Conservation (phyloP, 2,888 invertebrate species). For the Meandrusa payeni region DNA sequence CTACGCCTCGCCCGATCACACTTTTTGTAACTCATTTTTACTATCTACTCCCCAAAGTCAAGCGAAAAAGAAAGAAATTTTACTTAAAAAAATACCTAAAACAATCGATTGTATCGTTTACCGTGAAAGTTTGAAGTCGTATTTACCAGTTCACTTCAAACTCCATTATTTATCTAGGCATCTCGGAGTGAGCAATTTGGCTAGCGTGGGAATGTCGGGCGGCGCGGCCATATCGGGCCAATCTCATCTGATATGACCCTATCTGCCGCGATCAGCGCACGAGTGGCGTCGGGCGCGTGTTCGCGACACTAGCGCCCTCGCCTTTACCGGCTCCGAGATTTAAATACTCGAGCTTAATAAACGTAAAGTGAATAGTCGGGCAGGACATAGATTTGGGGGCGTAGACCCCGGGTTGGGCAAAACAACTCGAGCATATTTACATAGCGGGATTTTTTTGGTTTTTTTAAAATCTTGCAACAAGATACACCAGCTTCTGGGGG, state of each 20-base stretch:
- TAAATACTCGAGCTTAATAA: conserved; percentile 17
- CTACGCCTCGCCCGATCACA: no score
- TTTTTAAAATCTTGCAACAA: no score
- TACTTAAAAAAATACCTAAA: conserved; percentile 1
- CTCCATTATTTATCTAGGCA: conserved; percentile 10
- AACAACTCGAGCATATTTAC: not conserved
- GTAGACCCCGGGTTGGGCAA: not conserved
- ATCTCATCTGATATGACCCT: conserved; percentile 57
- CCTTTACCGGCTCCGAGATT: conserved; percentile 5
- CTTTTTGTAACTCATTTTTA: no score
- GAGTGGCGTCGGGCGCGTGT: conserved; percentile 43
- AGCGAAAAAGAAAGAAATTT: no score
- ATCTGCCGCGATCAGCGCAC: conserved; percentile 57
- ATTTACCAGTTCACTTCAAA: conserved; percentile 13
- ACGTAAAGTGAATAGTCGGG: conserved; percentile 1
- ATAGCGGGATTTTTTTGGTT: no score
- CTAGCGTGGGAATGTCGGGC: conserved; percentile 28
- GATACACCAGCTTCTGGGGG: no score
- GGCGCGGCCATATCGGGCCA: conserved; percentile 30
- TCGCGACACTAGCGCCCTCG: conserved; percentile 49
- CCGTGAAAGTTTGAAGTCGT: conserved; percentile 6
- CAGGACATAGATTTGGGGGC: not conserved
- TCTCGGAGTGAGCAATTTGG: conserved; percentile 24
- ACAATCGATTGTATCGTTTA: conserved; percentile 1
- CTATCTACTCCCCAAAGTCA: no score